Evolutionary conservation across 92 coral and sea anemone genomes (phyloP).

Genomic region (Epizoanthus stellaris): DNA sequence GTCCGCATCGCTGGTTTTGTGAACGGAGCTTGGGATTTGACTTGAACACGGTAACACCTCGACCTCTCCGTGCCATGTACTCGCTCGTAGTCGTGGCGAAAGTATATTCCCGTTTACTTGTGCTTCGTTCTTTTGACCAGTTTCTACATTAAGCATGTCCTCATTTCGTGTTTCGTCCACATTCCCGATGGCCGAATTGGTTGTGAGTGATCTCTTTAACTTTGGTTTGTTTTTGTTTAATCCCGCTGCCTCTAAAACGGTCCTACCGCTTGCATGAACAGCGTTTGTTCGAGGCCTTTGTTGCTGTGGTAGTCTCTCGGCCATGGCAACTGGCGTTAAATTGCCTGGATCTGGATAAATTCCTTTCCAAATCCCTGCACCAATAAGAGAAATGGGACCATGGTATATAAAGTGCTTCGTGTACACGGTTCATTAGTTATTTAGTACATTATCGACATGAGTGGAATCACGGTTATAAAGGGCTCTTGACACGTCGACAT

Average conservation of each 20-base stretch:
- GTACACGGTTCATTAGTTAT: background rate
- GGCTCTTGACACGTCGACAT: background rate
- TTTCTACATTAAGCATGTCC: background rate
- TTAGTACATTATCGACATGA: background rate
- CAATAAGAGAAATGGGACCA: background rate
- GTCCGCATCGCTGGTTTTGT: slow-evolving; percentile 3
- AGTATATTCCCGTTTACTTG: background rate
- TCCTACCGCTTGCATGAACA: background rate
- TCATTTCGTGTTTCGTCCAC: background rate
- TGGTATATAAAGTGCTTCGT: background rate
- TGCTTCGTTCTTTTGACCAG: slow-evolving; percentile 1
- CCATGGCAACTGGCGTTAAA: background rate
- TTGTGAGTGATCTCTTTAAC: slow-evolving; percentile 18
- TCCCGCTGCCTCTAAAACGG: background rate
- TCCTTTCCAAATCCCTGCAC: background rate
- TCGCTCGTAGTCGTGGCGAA: slow-evolving; percentile 36
- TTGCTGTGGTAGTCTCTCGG: slow-evolving; percentile 16
- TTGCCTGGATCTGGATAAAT: background rate
- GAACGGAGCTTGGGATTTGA: background rate
- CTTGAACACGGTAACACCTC: background rate
- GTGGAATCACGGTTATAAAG: background rate
- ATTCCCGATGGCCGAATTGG: slow-evolving; percentile 14
- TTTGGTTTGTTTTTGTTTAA: slow-evolving; percentile 14
- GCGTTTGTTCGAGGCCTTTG: slow-evolving; percentile 19
- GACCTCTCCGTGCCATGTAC: slow-evolving; percentile 16